Evolutionary conservation across 1,140 invertebrate genomes (phyloP).

Genomic region (Drosophila nasuta): DNA sequence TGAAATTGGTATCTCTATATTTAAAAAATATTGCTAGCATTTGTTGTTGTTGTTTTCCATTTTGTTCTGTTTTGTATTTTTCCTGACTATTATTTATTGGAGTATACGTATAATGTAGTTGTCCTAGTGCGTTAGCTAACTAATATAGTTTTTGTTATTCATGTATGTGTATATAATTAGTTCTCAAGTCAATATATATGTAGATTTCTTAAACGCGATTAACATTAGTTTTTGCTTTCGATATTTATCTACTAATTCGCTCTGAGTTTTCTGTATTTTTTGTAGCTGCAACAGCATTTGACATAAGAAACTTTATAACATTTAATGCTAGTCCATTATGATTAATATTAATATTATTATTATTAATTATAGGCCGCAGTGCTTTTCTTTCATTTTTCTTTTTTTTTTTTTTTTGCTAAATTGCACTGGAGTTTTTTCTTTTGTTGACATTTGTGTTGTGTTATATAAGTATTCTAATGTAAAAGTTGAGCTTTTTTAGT

Average conservation of each 20-base stretch:
- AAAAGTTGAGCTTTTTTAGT: constrained; percentile 83
- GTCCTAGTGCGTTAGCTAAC: constrained; percentile 57
- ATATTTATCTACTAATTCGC: constrained; percentile 69
- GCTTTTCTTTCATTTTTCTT: constrained; percentile 1
- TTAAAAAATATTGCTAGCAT: constrained; percentile 16
- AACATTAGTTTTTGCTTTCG: constrained; percentile 39
- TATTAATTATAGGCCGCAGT: constrained; percentile 39
- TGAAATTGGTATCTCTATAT: constrained; percentile 31
- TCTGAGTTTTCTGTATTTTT: constrained; percentile 55
- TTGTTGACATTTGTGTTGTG: constrained; percentile 1
- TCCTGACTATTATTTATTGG: constrained; percentile 28
- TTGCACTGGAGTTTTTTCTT: constrained; percentile 45
- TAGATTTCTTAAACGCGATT: constrained; percentile 40
- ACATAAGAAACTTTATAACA: constrained; percentile 79
- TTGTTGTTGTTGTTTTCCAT: constrained; percentile 18
- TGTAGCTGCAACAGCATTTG: constrained; percentile 75
- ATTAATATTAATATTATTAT: constrained; percentile 3
- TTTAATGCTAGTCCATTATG: constrained; percentile 70
- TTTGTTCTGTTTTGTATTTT: constrained; percentile 3
- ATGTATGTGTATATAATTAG: constrained; percentile 23
- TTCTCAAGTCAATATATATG: constrained; percentile 48
- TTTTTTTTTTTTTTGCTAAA: constrained; percentile 13
- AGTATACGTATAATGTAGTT: constrained; percentile 59
- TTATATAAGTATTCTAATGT: constrained; percentile 67
- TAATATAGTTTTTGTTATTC: constrained; percentile 16